Conservation (phyloP, 1,140 invertebrate genomes). For the Himalopsyche phryganea region DNA sequence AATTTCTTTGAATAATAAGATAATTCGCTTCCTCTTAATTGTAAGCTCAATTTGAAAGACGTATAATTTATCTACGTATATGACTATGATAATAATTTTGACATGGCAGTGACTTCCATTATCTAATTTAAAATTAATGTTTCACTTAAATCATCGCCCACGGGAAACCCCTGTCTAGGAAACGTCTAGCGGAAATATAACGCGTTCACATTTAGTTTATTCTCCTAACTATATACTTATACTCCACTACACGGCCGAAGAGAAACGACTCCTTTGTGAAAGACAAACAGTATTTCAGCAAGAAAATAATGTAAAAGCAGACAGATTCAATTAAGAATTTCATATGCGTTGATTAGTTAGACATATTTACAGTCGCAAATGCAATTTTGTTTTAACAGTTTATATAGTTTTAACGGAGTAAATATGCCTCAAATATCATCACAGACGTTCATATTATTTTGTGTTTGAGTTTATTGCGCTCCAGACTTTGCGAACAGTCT, state of each 20-base stretch:
- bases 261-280: constrained; percentile 10
- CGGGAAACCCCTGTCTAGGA: constrained; percentile 5
- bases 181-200: constrained; percentile 7
- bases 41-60: no score
- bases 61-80: no score
- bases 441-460: constrained; percentile 6
- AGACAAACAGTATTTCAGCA: constrained; percentile 17
- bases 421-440: constrained; percentile 12
- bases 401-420: constrained; percentile 15
- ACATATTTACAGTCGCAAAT: constrained; percentile 9
- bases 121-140: constrained; percentile 3
- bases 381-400: no score
- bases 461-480: constrained; percentile 19
- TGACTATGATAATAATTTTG: no score
- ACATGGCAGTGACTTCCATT: no score
- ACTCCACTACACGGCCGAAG: not conserved
- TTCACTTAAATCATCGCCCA: constrained; percentile 20
- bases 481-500: constrained; percentile 12
- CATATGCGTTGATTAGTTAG: constrained; percentile 26
- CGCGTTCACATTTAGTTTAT: not conserved
- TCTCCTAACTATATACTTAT: constrained; percentile 3
- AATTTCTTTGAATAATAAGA: no score
- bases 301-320: constrained; percentile 23
- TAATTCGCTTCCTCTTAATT: no score
- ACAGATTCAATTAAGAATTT: constrained; percentile 28